phyloP scores from a whole-genome alignment of 2,797 vertebrate genomes.

The Mareca strepera region DNA sequence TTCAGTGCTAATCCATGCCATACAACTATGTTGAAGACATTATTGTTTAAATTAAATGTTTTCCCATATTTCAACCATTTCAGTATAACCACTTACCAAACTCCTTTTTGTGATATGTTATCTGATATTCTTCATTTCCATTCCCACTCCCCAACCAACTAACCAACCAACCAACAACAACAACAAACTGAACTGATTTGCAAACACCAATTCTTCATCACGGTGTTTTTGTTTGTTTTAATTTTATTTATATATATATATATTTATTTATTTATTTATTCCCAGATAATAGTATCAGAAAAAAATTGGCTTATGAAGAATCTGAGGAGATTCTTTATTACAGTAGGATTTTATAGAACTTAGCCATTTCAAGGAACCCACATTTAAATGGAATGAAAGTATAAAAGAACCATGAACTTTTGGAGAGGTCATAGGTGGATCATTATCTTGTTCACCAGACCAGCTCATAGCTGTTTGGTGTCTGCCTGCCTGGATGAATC shows the following conservation, averaged over 20 bases:
- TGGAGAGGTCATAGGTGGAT: background rate
- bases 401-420: background rate
- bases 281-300: background rate
- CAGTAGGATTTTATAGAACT: background rate
- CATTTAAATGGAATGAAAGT: background rate
- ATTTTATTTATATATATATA: background rate
- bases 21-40: rapidly evolving
- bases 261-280: background rate
- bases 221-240: background rate
- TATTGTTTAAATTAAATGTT: background rate
- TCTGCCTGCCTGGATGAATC: background rate
- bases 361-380: background rate
- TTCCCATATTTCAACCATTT: background rate
- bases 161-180: no score
- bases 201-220: background rate
- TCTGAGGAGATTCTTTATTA: background rate
- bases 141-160: no score
- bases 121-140: background rate
- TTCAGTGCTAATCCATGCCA: background rate
- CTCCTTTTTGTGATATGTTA: background rate
- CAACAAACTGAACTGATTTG: background rate
- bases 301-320: background rate
- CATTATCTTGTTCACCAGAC: background rate
- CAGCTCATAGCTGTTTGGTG: background rate
- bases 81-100: background rate